A percentile compares a stretch with the other conserved stretches of the same genome.
phyloP scores from a whole-genome alignment of 2,797 vertebrate species.

The Parauchenoglanis punctatus region DNA sequence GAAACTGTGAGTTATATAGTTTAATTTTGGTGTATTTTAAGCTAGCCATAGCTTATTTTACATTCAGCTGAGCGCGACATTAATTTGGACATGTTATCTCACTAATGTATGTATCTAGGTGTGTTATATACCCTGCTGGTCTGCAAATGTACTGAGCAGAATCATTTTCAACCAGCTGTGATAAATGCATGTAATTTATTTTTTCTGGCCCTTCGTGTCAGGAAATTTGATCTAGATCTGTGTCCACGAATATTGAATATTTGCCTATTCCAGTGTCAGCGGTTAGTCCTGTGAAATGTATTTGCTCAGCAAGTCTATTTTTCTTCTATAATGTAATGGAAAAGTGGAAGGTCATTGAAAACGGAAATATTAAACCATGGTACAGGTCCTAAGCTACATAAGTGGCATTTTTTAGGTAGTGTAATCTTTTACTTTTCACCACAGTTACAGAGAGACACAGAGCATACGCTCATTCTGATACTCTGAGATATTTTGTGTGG shows the following conservation, averaged over 20 bases:
- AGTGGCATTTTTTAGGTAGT: neutral
- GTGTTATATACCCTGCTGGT: neutral
- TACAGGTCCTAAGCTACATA: neutral
- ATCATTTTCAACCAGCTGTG: conserved; percentile 13
- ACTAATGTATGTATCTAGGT: neutral
- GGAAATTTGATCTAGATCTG: conserved; percentile 11
- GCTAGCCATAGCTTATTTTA: neutral
- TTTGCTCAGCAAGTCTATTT: conserved; percentile 20
- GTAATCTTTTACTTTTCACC: conserved; percentile 18
- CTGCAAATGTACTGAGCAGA: conserved; percentile 22
- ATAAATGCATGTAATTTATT: conserved; percentile 28
- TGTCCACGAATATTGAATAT: conserved; percentile 15
- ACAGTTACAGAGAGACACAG: neutral
- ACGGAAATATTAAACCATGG: conserved; percentile 13
- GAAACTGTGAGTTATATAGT: neutral
- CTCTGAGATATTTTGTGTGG: conserved; percentile 31
- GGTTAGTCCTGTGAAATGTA: conserved; percentile 5
- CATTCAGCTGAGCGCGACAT: conserved; percentile 1
- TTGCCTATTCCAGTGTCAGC: neutral
- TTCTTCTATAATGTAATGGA: conserved; percentile 15
- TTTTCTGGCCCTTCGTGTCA: neutral
- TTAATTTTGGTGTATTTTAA: conserved; percentile 2
- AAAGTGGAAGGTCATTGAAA: conserved; percentile 17
- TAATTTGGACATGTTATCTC: conserved; percentile 25
- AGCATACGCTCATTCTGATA: conserved; percentile 16